Evolutionary conservation across 2,888 invertebrate genomes (phyloP).

Genomic region (Callimorpha dominula): DNA sequence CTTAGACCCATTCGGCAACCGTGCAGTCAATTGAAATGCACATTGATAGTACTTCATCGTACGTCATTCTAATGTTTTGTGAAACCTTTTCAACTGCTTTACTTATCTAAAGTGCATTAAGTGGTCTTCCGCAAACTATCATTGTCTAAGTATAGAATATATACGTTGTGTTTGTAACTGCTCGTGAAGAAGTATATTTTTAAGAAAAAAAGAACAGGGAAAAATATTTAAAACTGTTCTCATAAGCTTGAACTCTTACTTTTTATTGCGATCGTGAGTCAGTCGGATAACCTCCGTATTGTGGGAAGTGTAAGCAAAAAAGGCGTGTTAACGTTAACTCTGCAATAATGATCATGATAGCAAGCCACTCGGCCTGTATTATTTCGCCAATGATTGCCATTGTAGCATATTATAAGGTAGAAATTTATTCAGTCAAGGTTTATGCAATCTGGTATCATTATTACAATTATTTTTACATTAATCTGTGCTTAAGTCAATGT

Average conservation of each 20-base stretch:
- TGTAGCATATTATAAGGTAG: slow-evolving; percentile 38
- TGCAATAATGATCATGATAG: slow-evolving; percentile 40
- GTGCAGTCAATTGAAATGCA: neutral
- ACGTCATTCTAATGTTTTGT: neutral
- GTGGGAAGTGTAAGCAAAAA: slow-evolving; percentile 34
- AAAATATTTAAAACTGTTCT: slow-evolving; percentile 16
- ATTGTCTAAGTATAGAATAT: no score
- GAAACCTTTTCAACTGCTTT: neutral
- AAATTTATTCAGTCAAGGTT: slow-evolving; percentile 41
- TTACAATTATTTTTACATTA: slow-evolving; percentile 53
- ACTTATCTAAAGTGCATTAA: neutral
- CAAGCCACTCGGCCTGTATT: slow-evolving; percentile 20
- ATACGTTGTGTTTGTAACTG: no score
- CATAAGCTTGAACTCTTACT: slow-evolving; percentile 21
- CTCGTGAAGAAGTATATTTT: neutral
- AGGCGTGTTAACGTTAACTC: slow-evolving; percentile 38
- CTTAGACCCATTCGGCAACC: neutral
- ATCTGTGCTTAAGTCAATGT: slow-evolving; percentile 32
- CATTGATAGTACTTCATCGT: no score
- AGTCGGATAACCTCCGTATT: slow-evolving; percentile 33
- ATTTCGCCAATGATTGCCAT: slow-evolving; percentile 43
- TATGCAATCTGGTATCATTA: slow-evolving; percentile 34
- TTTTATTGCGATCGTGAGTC: slow-evolving; percentile 30
- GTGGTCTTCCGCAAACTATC: no score
- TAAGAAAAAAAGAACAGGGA: neutral